A percentile compares a stretch with the other conserved stretches of the same genome.
phyloP scores from a whole-genome alignment of 2,797 vertebrate genomes.

The Helostoma temminkii region DNA sequence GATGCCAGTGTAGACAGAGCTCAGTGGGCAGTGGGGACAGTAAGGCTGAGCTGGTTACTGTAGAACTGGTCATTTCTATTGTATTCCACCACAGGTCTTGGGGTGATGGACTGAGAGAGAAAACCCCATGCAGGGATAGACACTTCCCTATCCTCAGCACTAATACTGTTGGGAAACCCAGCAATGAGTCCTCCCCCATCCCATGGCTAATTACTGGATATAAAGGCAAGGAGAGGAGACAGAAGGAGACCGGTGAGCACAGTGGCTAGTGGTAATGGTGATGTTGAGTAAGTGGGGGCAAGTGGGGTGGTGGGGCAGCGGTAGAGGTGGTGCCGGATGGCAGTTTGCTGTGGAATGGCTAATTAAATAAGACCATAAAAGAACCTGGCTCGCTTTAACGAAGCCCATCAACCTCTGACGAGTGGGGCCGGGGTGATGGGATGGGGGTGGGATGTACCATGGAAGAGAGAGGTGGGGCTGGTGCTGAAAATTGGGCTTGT shows the following conservation, averaged over 20 bases:
- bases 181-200: slow-evolving; percentile 65
- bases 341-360: slow-evolving; percentile 82
- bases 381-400: slow-evolving; percentile 80
- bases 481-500: slow-evolving; percentile 85
- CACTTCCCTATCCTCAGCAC: slow-evolving; percentile 55
- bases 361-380: slow-evolving; percentile 85
- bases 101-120: slow-evolving; percentile 56
- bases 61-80: slow-evolving; percentile 67
- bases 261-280: slow-evolving; percentile 48
- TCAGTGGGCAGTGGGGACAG: slow-evolving; percentile 81
- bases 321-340: slow-evolving; percentile 63
- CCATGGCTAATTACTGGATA: slow-evolving; percentile 77
- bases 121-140: slow-evolving; percentile 67
- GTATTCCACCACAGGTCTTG: slow-evolving; percentile 63
- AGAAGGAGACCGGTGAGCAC: slow-evolving; percentile 48
- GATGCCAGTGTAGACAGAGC: slow-evolving; percentile 63
- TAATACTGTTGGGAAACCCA: slow-evolving; percentile 54
- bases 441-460: slow-evolving; percentile 52
- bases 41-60: slow-evolving; percentile 79
- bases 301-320: slow-evolving; percentile 11
- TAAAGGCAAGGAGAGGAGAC: slow-evolving; percentile 70
- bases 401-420: slow-evolving; percentile 77
- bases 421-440: slow-evolving; percentile 55
- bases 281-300: slow-evolving; percentile 46
- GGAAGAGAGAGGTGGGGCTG: slow-evolving; percentile 72